Evolutionary conservation across 2,797 vertebrate species (phyloP).

Genomic region (Pantherophis alleghaniensis): DNA sequence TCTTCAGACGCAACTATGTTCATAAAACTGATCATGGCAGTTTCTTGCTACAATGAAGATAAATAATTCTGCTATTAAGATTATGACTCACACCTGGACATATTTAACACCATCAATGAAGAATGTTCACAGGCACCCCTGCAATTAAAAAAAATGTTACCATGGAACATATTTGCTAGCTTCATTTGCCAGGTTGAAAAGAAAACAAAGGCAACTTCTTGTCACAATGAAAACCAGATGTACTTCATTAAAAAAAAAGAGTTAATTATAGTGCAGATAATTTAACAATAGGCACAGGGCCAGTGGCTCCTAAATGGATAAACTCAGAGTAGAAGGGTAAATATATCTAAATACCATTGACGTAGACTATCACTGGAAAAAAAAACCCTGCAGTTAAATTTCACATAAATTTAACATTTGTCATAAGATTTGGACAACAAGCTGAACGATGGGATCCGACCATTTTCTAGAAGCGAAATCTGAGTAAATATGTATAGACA

Average conservation of each 20-base stretch:
- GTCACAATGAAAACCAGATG: constrained; percentile 33
- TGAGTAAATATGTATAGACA: background rate
- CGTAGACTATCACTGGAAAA: background rate
- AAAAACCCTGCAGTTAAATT: background rate
- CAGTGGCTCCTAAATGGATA: background rate
- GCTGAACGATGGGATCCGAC: background rate
- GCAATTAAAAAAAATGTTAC: constrained; percentile 20
- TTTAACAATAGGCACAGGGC: background rate
- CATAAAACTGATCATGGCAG: constrained; percentile 2
- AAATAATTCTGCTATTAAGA: constrained; percentile 34
- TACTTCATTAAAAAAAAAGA: constrained; percentile 19
- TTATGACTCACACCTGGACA: constrained; percentile 16
- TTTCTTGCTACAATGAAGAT: constrained; percentile 17
- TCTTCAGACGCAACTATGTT: background rate
- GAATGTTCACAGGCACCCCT: constrained; percentile 17
- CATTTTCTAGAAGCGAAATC: background rate
- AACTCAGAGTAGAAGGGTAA: background rate
- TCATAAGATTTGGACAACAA: background rate
- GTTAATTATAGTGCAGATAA: constrained; percentile 21
- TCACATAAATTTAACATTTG: background rate
- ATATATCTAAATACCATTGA: background rate
- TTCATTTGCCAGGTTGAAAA: constrained; percentile 21
- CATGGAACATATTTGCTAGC: background rate
- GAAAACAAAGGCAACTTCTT: constrained; percentile 11
- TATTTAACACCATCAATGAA: constrained; percentile 29